Evolutionary conservation across 2,888 invertebrate species (phyloP).

Genomic region (Drosophila siamana): DNA sequence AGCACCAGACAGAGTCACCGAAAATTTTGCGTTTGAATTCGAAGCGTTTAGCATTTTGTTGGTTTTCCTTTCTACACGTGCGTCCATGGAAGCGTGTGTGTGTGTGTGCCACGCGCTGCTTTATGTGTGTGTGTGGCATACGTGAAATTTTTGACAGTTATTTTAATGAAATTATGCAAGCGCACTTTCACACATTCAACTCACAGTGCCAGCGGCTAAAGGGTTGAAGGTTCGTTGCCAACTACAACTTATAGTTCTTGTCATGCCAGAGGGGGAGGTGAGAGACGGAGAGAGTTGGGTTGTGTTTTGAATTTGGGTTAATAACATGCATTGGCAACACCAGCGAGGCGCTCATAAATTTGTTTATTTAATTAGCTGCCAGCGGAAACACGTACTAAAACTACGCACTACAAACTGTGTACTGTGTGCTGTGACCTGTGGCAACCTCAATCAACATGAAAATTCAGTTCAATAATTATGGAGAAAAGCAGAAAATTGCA

Average conservation of each 20-base stretch:
- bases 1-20: slow-evolving; percentile 30
- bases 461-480: slow-evolving; percentile 9
- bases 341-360: slow-evolving; percentile 40
- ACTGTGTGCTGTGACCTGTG: not conserved
- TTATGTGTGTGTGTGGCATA: slow-evolving; percentile 51
- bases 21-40: slow-evolving; percentile 68
- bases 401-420: not conserved
- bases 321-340: slow-evolving; percentile 62
- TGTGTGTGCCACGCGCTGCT: no score
- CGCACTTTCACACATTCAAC: slow-evolving; percentile 74
- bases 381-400: slow-evolving; percentile 19
- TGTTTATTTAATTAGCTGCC: slow-evolving; percentile 70
- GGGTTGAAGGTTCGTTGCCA: slow-evolving; percentile 10
- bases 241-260: slow-evolving; percentile 22
- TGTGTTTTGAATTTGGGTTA: slow-evolving; percentile 60
- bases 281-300: not conserved
- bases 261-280: not conserved
- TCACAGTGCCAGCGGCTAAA: slow-evolving; percentile 5
- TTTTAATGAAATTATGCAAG: slow-evolving; percentile 82
- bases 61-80: slow-evolving; percentile 15
- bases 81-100: not conserved
- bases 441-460: not conserved
- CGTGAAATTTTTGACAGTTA: slow-evolving; percentile 79
- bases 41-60: slow-evolving; percentile 63
- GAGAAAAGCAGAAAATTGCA: not conserved